These are phyloP conservation scores for Mirza zaza DNA, from an alignment of 2,113 vertebrate genomes.

Conservation along the genomic window DNA sequence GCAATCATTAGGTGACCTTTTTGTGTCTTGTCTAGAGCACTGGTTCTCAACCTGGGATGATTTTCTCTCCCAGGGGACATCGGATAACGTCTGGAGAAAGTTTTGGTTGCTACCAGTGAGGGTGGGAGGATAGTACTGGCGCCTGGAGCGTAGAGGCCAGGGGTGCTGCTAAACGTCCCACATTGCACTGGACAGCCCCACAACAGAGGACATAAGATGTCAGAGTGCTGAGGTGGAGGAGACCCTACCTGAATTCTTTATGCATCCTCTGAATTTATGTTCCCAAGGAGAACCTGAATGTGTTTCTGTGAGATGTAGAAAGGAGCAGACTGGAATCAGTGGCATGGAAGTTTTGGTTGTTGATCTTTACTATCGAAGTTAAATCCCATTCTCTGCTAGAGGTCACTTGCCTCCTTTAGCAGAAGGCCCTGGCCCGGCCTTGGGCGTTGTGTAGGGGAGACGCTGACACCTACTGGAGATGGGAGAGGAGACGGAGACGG, in stretches of 20 bases:
- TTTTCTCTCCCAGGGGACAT: background rate
- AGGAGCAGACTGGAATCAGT: background rate
- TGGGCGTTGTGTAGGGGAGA: background rate
- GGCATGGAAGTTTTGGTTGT: background rate
- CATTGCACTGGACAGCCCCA: rapidly evolving
- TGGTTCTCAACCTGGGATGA: background rate
- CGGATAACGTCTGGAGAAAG: background rate
- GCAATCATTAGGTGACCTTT: background rate
- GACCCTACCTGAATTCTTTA: background rate
- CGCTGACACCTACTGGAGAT: background rate
- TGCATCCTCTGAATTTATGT: rapidly evolving
- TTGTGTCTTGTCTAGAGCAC: background rate
- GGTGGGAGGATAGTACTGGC: rapidly evolving
- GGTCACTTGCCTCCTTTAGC: background rate
- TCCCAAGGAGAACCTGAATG: background rate
- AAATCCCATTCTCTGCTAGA: background rate
- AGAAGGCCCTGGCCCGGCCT: background rate
- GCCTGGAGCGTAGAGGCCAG: too few relatives aligned
- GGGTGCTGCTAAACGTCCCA: background rate
- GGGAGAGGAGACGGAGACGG: background rate
- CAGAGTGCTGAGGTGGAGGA: rapidly evolving
- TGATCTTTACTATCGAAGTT: background rate
- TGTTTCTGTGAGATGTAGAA: background rate
- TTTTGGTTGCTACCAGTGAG: background rate
- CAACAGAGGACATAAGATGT: rapidly evolving